These are phyloP conservation scores for Achatina immaculata DNA, from an alignment of 1,140 invertebrate genomes.

Conservation along the genomic window DNA sequence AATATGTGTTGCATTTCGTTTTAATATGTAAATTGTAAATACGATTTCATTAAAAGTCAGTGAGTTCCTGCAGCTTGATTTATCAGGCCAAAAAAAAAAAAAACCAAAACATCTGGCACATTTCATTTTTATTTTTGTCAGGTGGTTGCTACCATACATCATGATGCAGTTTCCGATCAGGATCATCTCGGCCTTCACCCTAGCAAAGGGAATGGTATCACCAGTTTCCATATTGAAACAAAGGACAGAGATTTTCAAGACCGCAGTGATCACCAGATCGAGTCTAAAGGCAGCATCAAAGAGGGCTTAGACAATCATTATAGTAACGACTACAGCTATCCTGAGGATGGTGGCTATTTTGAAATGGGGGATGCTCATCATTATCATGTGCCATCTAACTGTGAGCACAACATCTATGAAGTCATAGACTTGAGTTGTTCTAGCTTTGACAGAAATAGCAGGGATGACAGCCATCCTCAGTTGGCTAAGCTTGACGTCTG, in stretches of 20 bases:
- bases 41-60: too few species aligned
- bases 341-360: not conserved
- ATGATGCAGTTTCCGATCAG: constrained; percentile 15
- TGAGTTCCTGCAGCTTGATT: too few species aligned
- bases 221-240: constrained; percentile 35
- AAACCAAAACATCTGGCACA: too few species aligned
- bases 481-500: not conserved
- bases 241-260: constrained; percentile 30
- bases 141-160: constrained; percentile 37
- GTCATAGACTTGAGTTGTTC: not conserved
- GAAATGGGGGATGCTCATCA: not conserved
- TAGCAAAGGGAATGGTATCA: constrained; percentile 34
- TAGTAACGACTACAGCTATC: not conserved
- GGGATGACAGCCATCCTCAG: not conserved
- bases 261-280: not conserved
- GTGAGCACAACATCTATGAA: not conserved
- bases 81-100: too few species aligned
- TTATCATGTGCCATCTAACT: not conserved
- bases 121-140: not conserved
- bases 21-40: too few species aligned
- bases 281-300: not conserved
- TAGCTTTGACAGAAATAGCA: not conserved
- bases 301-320: not conserved
- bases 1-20: too few species aligned
- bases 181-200: not conserved